Conservation (phyloP, 2,113 vertebrate genomes). For the Tragelaphus scriptus region DNA sequence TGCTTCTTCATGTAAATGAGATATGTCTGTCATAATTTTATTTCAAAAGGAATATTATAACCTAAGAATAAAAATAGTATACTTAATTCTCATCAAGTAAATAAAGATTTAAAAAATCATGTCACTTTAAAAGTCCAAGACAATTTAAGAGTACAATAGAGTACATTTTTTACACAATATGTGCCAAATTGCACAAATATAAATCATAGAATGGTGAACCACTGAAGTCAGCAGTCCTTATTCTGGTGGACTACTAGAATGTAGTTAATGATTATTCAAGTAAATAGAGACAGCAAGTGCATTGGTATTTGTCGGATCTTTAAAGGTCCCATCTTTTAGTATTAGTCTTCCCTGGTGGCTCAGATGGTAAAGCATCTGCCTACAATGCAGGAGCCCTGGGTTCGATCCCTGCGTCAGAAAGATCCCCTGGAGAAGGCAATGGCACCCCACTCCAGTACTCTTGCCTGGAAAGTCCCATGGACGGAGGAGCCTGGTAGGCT, state of each 20-base stretch:
- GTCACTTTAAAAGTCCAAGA: neutral
- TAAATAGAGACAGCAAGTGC: conserved; percentile 31
- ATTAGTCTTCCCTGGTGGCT: neutral
- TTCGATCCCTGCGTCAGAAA: neutral
- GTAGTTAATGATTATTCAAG: conserved; percentile 34
- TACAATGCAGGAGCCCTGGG: rapidly evolving
- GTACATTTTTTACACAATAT: conserved; percentile 42
- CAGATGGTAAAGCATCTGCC: rapidly evolving
- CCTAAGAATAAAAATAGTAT: neutral
- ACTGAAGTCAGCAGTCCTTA: neutral
- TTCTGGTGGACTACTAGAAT: conserved; percentile 45
- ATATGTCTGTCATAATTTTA: conserved; percentile 39
- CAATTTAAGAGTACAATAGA: conserved; percentile 25
- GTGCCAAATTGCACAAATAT: conserved; percentile 41
- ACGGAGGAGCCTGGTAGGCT: neutral
- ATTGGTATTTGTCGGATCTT: conserved; percentile 9
- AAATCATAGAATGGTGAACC: conserved; percentile 41
- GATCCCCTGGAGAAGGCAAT: neutral
- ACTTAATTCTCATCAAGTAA: neutral
- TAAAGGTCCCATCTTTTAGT: neutral
- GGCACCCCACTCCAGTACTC: neutral
- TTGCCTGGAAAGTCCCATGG: neutral
- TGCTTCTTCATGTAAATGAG: conserved; percentile 10
- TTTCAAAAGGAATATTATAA: conserved; percentile 31
- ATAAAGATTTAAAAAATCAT: neutral